Percentiles rank a stretch among this genome's conserved stretches.
Evolutionary conservation across 1,140 invertebrate species (phyloP).

Genomic region (Drosophila albomicans): DNA sequence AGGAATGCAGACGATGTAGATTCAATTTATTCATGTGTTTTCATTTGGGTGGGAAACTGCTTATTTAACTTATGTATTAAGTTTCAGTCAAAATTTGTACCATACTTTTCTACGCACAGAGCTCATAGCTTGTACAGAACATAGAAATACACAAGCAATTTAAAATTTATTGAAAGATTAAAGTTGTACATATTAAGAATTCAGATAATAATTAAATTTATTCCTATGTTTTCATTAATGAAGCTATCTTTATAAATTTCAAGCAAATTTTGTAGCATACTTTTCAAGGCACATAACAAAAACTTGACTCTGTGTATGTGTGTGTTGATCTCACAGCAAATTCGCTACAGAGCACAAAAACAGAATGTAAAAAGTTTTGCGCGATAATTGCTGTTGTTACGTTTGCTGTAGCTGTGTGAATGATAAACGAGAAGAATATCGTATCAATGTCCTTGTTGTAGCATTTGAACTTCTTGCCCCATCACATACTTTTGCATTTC

Average conservation of each 20-base stretch:
- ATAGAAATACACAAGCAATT: too few species aligned
- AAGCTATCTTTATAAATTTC: neutral
- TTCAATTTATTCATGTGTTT: neutral
- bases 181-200: slow-evolving; percentile 1
- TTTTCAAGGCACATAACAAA: slow-evolving; percentile 5
- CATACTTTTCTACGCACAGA: slow-evolving; percentile 12
- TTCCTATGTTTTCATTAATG: neutral
- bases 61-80: neutral
- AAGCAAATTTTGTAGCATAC: slow-evolving; percentile 10
- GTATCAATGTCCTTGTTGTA: slow-evolving; percentile 6
- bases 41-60: neutral
- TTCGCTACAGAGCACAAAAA: neutral
- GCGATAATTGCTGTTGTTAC: slow-evolving; percentile 24
- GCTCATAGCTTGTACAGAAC: neutral
- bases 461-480: slow-evolving; percentile 8
- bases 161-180: slow-evolving; percentile 1
- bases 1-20: neutral
- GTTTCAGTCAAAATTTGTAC: neutral
- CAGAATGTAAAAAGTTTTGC: slow-evolving; percentile 31
- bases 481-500: slow-evolving; percentile 4
- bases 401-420: slow-evolving; percentile 6
- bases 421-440: slow-evolving; percentile 24
- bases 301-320: neutral
- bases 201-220: neutral
- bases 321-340: neutral